Conservation (phyloP, 1,140 invertebrate genomes). For the Ostrea edulis region DNA sequence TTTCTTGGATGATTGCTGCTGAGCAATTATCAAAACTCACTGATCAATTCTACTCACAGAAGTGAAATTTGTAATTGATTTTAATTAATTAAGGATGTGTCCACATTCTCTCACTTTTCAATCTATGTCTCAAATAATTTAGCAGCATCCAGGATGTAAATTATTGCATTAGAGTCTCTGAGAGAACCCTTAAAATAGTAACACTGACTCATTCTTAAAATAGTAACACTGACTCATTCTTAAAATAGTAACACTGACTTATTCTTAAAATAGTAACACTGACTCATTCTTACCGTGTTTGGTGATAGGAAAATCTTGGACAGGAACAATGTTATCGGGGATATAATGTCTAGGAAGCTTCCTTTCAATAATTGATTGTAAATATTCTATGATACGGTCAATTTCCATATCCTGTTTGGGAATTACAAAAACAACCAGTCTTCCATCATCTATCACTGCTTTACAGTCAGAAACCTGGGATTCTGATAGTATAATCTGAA, state of each 20-base stretch:
- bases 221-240: not conserved
- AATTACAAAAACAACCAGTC: slow-evolving; percentile 56
- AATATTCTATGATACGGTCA: not conserved
- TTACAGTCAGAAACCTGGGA: slow-evolving; percentile 44
- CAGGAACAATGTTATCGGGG: slow-evolving; percentile 81
- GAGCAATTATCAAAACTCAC: no score
- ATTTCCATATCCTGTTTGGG: not conserved
- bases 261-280: not conserved
- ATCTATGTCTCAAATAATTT: no score
- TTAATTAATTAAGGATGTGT: no score
- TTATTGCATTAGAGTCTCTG: no score
- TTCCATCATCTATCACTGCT: slow-evolving; percentile 45
- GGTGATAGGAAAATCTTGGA: slow-evolving; percentile 82
- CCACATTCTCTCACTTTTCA: no score
- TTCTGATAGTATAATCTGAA: not conserved
- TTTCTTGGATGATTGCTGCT: no score
- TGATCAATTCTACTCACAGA: no score
- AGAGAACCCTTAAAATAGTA: not conserved
- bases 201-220: slow-evolving; percentile 64
- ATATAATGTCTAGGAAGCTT: slow-evolving; percentile 65
- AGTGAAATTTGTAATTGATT: no score
- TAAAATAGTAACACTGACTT: no score
- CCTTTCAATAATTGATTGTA: slow-evolving; percentile 38
- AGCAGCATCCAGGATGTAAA: no score
- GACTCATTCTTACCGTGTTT: slow-evolving; percentile 81